Base-by-base conservation (phyloP, 2,797 vertebrate genomes). In the Cyclopterus lumpus region DNA sequence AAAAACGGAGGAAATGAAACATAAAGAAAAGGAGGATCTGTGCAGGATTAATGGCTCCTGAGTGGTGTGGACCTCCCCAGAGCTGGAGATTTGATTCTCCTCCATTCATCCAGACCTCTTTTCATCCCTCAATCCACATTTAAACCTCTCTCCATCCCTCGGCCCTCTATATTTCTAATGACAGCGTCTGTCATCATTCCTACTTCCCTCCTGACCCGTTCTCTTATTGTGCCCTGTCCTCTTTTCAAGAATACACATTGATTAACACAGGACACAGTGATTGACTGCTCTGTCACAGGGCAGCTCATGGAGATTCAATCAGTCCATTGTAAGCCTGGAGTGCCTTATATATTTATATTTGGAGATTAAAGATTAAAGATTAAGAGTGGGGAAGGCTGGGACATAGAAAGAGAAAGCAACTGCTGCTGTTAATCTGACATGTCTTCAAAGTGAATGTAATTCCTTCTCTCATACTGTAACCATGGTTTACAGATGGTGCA, bases 1-100 rank as follows among this genome's bases (percentile, higher is more conserved):
- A 63, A 69, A 70, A 73, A 44, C n/a, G 8, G 64, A 85, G 85
- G 71, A 90, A 91, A 90, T 85, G 28, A 90, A 92, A 92, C 75
- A 63, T 49, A 80, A 90, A 88, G 80, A 84, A 72, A 66, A 1
- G 42, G 44, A 34, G 76, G 74, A 84, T 90, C 53, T 76, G 67
- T 69, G 68, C 15, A 30, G 81, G 81, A 91, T 90, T 87, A 87
- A 81, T 79, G 78, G 84, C 73, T 84, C 72, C 36, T 83, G 77
- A 67, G 70, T 67, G 57, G n/a, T 75, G 71, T 28, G 28, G 79
- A 88, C 79, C 83, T 86, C 63, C 77, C 70, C 55, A 67, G 76
- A 85, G 72, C 77, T 74, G 60, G 36, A 82, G 80, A 85, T 87
- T 82, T 81, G 49, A 80, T 74, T 77, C 67, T 65, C 30, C 75